These are phyloP conservation scores for Anisognathus igniventris DNA, from an alignment of 2,797 vertebrate species.

Conservation along the genomic window DNA sequence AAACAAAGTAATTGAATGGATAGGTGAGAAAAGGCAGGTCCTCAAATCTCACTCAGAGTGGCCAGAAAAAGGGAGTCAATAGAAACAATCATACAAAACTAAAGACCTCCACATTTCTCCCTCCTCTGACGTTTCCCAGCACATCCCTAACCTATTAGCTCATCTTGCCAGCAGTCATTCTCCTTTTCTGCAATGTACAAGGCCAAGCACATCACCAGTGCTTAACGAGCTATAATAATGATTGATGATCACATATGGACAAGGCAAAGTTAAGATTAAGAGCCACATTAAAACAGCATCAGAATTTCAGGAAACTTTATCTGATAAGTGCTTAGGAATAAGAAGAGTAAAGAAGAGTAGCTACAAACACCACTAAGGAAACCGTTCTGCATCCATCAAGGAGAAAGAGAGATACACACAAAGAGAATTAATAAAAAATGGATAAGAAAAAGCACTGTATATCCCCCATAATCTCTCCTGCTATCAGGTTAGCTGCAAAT, in stretches of 20 bases:
- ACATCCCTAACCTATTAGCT: background rate
- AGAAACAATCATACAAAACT: background rate
- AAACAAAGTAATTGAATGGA: background rate
- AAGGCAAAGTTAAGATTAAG: constrained; percentile 31
- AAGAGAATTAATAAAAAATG: background rate
- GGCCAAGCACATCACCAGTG: constrained; percentile 29
- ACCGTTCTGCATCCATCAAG: background rate
- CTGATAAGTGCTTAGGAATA: background rate
- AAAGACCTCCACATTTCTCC: background rate
- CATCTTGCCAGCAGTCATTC: constrained; percentile 33
- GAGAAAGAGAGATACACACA: background rate
- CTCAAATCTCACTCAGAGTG: background rate
- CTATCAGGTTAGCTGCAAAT: background rate
- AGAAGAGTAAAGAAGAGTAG: background rate
- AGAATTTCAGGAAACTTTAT: constrained; percentile 26
- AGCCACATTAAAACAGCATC: constrained; percentile 31
- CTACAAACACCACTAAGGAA: background rate
- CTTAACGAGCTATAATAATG: constrained; percentile 34
- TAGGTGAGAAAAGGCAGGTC: background rate
- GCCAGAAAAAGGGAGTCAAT: background rate
- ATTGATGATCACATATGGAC: constrained; percentile 23
- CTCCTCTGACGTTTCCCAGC: background rate
- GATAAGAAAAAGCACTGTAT: background rate
- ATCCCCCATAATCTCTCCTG: background rate
- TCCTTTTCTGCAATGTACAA: constrained; percentile 11